These are phyloP conservation scores for Cyphomyrus discorhynchus DNA, from an alignment of 2,113 vertebrate genomes.

Conservation along the genomic window DNA sequence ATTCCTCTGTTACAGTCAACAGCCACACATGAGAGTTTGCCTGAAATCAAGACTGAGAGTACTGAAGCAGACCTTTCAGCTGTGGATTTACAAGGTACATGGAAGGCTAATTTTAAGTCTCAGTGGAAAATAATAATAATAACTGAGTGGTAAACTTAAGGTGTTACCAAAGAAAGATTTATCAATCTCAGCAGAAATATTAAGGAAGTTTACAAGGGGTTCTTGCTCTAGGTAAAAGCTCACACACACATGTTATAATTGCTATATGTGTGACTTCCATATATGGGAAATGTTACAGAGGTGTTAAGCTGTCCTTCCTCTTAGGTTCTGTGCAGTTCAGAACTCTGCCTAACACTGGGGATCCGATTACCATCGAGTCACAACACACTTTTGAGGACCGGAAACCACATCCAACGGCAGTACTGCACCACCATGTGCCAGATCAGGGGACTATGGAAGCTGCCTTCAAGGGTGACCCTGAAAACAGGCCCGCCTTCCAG, in stretches of 20 bases:
- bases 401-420: background rate
- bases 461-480: background rate
- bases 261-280: background rate
- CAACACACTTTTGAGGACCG: background rate
- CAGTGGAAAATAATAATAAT: background rate
- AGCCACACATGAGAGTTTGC: slow-evolving; percentile 30
- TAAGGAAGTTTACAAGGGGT: background rate
- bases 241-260: background rate
- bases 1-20: slow-evolving; percentile 27
- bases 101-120: background rate
- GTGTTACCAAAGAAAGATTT: background rate
- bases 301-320: background rate
- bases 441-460: background rate
- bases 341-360: background rate
- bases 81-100: background rate
- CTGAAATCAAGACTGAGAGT: slow-evolving; percentile 47
- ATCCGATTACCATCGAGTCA: background rate
- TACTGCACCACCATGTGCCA: background rate
- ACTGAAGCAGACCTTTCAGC: slow-evolving; percentile 33
- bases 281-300: background rate
- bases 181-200: background rate
- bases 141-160: background rate
- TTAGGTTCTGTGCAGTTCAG: background rate
- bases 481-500: background rate
- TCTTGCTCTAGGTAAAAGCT: background rate